Percentiles rank a stretch among this genome's conserved stretches.
Evolutionary conservation across 2,113 vertebrate genomes (phyloP).

Genomic region (Leuciscus idus): DNA sequence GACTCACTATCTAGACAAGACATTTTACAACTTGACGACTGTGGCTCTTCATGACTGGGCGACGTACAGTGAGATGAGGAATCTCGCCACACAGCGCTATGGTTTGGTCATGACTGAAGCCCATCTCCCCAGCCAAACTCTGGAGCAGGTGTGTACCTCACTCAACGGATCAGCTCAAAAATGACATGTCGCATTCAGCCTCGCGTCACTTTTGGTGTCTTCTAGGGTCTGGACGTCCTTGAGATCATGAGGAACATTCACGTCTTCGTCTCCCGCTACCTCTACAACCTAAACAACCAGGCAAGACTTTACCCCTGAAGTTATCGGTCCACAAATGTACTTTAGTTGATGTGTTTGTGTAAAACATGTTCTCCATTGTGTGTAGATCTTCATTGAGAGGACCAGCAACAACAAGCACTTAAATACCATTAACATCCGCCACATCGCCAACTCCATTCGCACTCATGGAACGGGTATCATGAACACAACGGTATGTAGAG

Average conservation of each 20-base stretch:
- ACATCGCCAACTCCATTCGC: constrained; percentile 97
- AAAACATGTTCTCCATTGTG: neutral
- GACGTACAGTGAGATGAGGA: constrained; percentile 99
- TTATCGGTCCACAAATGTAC: neutral
- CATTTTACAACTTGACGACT: constrained; percentile 97
- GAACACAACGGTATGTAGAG: constrained; percentile 93
- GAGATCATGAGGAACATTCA: constrained; percentile 99
- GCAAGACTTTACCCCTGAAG: constrained; percentile 64
- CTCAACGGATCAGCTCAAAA: neutral
- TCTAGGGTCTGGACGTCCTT: constrained; percentile 93
- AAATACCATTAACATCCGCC: constrained; percentile 99
- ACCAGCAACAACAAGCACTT: constrained; percentile 99
- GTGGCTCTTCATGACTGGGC: constrained; percentile 99
- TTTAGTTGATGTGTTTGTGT: neutral
- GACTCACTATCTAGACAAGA: constrained; percentile 98
- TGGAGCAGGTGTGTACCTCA: constrained; percentile 86
- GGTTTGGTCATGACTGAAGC: constrained; percentile 95
- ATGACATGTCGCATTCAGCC: neutral
- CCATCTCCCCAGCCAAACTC: constrained; percentile 96
- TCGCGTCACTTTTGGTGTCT: neutral
- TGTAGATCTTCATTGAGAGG: constrained; percentile 96
- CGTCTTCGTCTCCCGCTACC: constrained; percentile 96
- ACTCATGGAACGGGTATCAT: constrained; percentile 98
- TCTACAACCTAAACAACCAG: constrained; percentile 99
- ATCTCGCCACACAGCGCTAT: constrained; percentile 93